Evolutionary conservation across 2,797 vertebrate species (phyloP), one percentile per base, ranked within the genome.

Genomic region (Pristis pectinata): DNA sequence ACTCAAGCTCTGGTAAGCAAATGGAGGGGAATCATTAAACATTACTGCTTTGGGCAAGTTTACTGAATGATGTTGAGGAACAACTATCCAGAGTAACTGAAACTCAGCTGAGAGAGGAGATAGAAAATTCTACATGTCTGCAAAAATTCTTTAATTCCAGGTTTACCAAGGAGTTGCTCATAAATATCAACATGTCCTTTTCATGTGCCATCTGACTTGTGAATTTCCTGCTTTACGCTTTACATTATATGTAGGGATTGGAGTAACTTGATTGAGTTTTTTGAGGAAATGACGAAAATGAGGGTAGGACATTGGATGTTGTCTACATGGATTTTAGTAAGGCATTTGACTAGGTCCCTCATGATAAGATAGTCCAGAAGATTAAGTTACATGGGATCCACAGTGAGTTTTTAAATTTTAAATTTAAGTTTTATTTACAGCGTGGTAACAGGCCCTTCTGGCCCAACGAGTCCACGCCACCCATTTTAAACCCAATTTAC

Each of bases 1-100:
- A 98, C 96, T 98, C 97, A 95, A 97, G 95, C 95, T 98, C 98
- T 94, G 96, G 98, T 99, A 96, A 98, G 98, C 30, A 74, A 15
- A 30, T 56, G 0, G 37, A 22, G 70, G 10, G 67, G 72, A 30
- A 30, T 74, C 74, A 10, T 49, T 93, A 6, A 64, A 22, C 17
- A 37, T 24, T 27, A 1, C 19, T 91, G 11, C 56, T 91, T 64
- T 85, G 49, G n/a, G 6, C 22, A 19, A 17, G 77, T 37, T 41
- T 41, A 17, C 37, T 41, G 37, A 91, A 17, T 59, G n/a, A 37
- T 41, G n/a, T n/a, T 61, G 85, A 59, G 56, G 24, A 15, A 56
- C 27, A 87, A 3, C 17, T 10, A 59, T 89, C n/a, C n/a, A 89
- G 30, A 37, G 34, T 2, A 15, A 61, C 17, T n/a, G 34, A 17